Evolutionary conservation across 2,888 invertebrate genomes (phyloP), one percentile per base, ranked within the genome.

Genomic region (Julus scandinavius): DNA sequence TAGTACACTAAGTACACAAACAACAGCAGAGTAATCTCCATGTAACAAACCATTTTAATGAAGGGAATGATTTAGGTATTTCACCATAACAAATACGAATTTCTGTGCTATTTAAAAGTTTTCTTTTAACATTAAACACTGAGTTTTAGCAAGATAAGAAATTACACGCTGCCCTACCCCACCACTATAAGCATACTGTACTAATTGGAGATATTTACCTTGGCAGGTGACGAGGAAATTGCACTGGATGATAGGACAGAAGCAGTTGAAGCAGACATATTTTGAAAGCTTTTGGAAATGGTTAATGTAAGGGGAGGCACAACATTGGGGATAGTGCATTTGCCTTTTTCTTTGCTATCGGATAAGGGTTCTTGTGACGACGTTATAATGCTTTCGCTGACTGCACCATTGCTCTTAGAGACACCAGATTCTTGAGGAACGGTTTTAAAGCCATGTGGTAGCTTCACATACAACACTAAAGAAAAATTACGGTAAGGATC

Each of bases 401-500:
- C 88, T 45, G 84, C 88, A 7, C 88, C 88, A 83, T 80, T 83
- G 50, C 20, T 84, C 17, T 54, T 50, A 1, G 86, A 29, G n/a
- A 20, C 17, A n/a, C 29, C 29, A 1, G 88, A 40, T 45, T 88
- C 86, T 1, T 86, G 20, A 17, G 85, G 54, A 17, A 50, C 40
- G n/a, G 88, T 88, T 29, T 72, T 45, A 38, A 84, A 89, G n/a
- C 88, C 87, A n/a, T 58, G 80, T 15, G 89, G 89, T 49, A 89
- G 38, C 54, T 89, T 89, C 41, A 89, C 89, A 54, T 88, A 89
- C 29, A 89, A 50, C 41, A 88, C 88, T 88, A 17, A 49, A 29
- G 20, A 54, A 7, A 17, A 29, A 6, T 54, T 54, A 86, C 50
- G 20, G 45, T 86, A 1, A 54, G 20, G 38, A 50, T 87, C 29